Percentiles rank a stretch among this genome's conserved stretches.
These are phyloP conservation scores for Apistogramma diplotaenia DNA, from an alignment of 2,113 vertebrate species.

Conservation along the genomic window DNA sequence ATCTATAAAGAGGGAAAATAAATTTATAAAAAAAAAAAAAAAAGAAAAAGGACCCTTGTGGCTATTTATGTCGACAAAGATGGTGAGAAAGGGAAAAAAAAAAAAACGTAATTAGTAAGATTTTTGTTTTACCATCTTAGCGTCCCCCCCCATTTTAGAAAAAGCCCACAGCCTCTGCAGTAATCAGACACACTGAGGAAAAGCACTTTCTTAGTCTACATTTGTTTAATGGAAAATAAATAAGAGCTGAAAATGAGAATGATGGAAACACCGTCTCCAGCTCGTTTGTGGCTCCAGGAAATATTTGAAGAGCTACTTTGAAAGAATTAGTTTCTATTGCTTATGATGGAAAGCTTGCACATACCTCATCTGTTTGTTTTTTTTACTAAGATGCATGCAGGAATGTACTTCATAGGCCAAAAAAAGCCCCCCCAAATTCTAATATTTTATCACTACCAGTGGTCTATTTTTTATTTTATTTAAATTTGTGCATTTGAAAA, in stretches of 20 bases:
- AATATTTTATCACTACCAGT: neutral
- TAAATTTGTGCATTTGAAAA: neutral
- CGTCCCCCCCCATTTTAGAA: neutral
- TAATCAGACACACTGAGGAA: neutral
- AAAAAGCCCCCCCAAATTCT: neutral
- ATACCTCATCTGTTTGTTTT: neutral
- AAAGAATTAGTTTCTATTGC: neutral
- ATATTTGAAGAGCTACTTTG: neutral
- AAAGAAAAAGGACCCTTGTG: conserved; percentile 18
- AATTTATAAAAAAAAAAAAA: too few species aligned
- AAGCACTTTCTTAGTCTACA: neutral
- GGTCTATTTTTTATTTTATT: neutral
- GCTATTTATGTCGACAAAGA: conserved; percentile 1
- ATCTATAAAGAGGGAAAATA: too few species aligned
- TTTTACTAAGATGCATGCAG: neutral
- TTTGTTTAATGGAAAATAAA: neutral
- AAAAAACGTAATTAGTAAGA: neutral
- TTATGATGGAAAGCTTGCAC: neutral
- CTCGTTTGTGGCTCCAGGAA: neutral
- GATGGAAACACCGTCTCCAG: neutral
- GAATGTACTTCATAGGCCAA: neutral
- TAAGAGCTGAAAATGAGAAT: neutral
- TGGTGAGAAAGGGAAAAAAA: neutral
- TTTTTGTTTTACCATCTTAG: neutral
- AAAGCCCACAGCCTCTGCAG: conserved; percentile 21